Conservation (phyloP, 2,797 vertebrate species). For the Channa striata region DNA sequence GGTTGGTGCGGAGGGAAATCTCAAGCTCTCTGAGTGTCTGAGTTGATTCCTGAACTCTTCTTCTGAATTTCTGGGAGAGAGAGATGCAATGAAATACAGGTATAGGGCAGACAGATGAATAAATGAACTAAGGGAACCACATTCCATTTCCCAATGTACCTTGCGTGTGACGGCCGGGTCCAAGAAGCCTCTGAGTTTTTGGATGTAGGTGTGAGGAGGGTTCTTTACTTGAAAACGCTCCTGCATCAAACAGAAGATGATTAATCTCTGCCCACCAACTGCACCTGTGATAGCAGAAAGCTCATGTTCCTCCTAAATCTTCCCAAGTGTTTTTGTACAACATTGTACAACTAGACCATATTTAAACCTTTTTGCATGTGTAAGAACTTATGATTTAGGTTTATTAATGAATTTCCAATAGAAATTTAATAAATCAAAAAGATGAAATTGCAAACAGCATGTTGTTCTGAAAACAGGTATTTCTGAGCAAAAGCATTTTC, state of each 20-base stretch:
- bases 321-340: no score
- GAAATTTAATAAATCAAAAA: no score
- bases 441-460: no score
- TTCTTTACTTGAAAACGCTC: constrained; percentile 99
- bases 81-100: not conserved
- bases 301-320: no score
- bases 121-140: no score
- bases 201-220: constrained; percentile 96
- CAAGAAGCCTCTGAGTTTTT: constrained; percentile 95
- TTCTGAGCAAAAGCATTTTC: no score
- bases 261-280: not conserved
- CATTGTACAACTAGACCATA: no score
- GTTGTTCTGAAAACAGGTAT: no score
- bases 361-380: no score
- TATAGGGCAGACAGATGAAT: not conserved
- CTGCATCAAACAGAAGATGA: constrained; percentile 71
- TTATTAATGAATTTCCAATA: no score
- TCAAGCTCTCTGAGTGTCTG: constrained; percentile 96
- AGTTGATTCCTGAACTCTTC: constrained; percentile 97
- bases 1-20: constrained; percentile 97
- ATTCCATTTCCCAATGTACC: constrained; percentile 80
- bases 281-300: no score
- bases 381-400: no score
- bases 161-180: constrained; percentile 97
- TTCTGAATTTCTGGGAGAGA: constrained; percentile 91